Conservation (phyloP, 1,140 invertebrate genomes). For the Drosophila nasuta region DNA sequence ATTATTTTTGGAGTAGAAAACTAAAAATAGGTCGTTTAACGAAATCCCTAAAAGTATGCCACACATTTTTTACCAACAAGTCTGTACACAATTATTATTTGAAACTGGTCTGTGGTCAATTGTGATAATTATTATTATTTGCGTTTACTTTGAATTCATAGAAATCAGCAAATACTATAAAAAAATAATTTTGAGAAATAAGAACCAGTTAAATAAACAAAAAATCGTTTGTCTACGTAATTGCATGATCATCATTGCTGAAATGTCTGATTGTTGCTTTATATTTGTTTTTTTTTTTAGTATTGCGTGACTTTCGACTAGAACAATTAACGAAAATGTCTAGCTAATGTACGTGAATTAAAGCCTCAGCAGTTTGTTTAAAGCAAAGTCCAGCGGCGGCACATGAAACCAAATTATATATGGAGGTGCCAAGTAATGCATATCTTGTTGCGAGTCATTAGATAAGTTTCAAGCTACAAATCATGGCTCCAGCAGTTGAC, state of each 20-base stretch:
- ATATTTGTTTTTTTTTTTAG: not conserved
- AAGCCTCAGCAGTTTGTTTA: not conserved
- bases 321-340: constrained; percentile 6
- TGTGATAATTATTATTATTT: not conserved
- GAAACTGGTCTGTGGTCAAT: not conserved
- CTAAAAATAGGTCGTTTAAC: too few relatives aligned
- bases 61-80: not conserved
- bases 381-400: constrained; percentile 8
- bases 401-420: constrained; percentile 12
- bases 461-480: constrained; percentile 2
- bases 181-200: not conserved
- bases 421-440: not conserved
- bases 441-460: constrained; percentile 6
- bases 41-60: not conserved
- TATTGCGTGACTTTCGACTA: constrained; percentile 12
- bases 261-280: not conserved
- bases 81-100: not conserved
- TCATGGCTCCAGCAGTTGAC: constrained; percentile 2
- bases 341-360: constrained; percentile 4
- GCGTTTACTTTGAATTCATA: not conserved
- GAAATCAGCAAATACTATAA: not conserved
- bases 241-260: not conserved
- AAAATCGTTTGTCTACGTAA: not conserved
- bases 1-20: too few relatives aligned
- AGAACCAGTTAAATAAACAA: constrained; percentile 7